phyloP scores from a whole-genome alignment of 2,797 vertebrate genomes.

The Poeciliopsis gracilis region DNA sequence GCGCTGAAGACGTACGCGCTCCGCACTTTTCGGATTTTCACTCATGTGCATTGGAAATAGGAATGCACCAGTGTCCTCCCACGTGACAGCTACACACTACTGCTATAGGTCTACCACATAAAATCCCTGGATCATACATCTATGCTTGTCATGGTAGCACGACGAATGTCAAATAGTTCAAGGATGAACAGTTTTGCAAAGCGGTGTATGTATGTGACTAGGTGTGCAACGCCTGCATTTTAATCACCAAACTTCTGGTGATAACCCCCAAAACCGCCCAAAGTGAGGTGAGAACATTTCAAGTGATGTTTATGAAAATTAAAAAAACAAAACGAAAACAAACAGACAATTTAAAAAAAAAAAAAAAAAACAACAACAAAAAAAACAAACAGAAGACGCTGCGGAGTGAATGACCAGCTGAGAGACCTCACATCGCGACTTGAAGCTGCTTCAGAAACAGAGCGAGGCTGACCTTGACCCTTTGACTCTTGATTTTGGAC shows the following conservation, averaged over 20 bases:
- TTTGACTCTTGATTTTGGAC: conserved; percentile 53
- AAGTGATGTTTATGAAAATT: conserved; percentile 50
- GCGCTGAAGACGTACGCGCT: background rate
- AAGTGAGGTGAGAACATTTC: conserved; percentile 50
- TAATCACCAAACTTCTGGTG: conserved; percentile 45
- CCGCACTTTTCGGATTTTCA: background rate
- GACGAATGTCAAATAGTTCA: background rate
- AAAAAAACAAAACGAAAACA: background rate
- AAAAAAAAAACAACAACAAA: too few relatives aligned
- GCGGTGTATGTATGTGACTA: background rate
- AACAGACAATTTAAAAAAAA: too few relatives aligned
- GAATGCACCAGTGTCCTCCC: background rate
- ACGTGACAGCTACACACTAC: background rate
- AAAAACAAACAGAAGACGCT: background rate
- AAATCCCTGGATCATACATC: background rate
- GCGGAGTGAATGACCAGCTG: conserved; percentile 34
- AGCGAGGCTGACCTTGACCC: conserved; percentile 47
- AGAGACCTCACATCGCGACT: conserved; percentile 45
- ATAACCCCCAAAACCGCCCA: conserved; percentile 25
- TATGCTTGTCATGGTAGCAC: background rate
- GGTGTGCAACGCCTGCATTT: conserved; percentile 29
- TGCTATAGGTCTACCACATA: background rate
- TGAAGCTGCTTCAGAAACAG: conserved; percentile 51
- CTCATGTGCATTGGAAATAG: background rate
- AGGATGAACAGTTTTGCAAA: background rate